Conservation (phyloP, 2,113 vertebrate genomes). For the Chaetops frenatus region DNA sequence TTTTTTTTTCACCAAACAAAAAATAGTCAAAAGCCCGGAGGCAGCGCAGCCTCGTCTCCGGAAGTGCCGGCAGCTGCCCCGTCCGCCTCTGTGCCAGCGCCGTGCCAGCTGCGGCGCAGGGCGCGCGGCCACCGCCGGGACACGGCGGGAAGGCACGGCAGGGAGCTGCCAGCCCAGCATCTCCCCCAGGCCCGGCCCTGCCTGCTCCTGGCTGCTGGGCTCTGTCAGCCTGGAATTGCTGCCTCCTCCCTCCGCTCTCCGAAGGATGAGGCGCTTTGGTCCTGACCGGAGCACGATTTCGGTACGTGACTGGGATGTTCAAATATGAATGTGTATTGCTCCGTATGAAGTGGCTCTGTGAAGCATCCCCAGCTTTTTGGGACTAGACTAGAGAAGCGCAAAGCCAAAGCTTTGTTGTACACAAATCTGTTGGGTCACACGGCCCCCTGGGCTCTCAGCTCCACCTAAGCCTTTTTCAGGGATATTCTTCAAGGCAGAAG, state of each 20-base stretch:
- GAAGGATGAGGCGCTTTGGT: not conserved
- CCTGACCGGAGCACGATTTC: rapidly evolving
- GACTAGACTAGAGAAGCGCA: not conserved
- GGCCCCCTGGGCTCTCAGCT: not conserved
- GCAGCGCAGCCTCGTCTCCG: not conserved
- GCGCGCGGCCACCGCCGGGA: not conserved
- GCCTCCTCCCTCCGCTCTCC: not conserved
- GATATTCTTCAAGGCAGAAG: conserved; percentile 9
- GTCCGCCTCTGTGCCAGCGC: not conserved
- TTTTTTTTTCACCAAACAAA: not conserved
- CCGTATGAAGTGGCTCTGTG: rapidly evolving
- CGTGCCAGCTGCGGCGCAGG: not conserved
- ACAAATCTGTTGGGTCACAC: not conserved
- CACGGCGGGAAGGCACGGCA: not conserved
- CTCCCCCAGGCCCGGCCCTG: rapidly evolving
- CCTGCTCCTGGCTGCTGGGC: not conserved
- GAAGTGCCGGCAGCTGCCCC: conserved; percentile 31
- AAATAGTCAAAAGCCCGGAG: conserved; percentile 24
- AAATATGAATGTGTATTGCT: rapidly evolving
- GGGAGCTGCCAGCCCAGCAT: not conserved
- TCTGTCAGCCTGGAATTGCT: not conserved
- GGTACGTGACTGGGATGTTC: not conserved
- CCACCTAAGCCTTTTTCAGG: not conserved
- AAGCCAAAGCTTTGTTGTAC: not conserved
- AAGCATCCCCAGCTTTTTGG: not conserved